These are phyloP conservation scores for Mycalesis mineus DNA, from an alignment of 2,888 invertebrate species.

Conservation along the genomic window DNA sequence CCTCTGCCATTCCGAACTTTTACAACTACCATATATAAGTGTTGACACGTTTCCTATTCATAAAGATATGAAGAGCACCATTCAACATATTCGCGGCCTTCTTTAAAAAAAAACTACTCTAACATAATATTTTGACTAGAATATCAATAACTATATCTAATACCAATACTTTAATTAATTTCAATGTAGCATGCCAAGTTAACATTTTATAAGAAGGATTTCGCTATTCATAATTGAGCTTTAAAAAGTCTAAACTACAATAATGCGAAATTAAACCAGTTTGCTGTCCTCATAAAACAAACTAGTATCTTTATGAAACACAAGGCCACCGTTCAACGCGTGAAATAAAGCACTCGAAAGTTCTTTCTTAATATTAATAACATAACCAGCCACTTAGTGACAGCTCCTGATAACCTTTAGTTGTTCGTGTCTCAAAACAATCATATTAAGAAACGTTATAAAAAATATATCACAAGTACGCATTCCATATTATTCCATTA, in stretches of 20 bases:
- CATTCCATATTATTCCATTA: slow-evolving; percentile 21
- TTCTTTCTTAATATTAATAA: slow-evolving; percentile 11
- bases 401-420: slow-evolving; percentile 11
- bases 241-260: not conserved
- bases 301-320: not conserved
- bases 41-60: too few relatives aligned
- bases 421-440: slow-evolving; percentile 10
- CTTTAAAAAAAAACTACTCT: too few relatives aligned
- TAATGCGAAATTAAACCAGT: not conserved
- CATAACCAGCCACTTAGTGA: slow-evolving; percentile 5
- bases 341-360: slow-evolving; percentile 4
- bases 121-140: too few relatives aligned
- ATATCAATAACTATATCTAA: too few relatives aligned
- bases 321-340: not conserved
- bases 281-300: not conserved
- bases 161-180: too few relatives aligned
- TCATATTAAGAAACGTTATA: slow-evolving; percentile 14
- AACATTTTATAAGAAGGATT: too few relatives aligned
- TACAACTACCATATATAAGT: too few relatives aligned
- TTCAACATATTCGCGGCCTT: too few relatives aligned
- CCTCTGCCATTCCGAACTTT: too few relatives aligned
- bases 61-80: too few relatives aligned
- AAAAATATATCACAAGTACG: not conserved
- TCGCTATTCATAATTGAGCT: not conserved
- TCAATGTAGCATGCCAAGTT: too few relatives aligned